These are phyloP conservation scores for Amphimallon solstitiale DNA, from an alignment of 2,888 invertebrate species.

Conservation along the genomic window DNA sequence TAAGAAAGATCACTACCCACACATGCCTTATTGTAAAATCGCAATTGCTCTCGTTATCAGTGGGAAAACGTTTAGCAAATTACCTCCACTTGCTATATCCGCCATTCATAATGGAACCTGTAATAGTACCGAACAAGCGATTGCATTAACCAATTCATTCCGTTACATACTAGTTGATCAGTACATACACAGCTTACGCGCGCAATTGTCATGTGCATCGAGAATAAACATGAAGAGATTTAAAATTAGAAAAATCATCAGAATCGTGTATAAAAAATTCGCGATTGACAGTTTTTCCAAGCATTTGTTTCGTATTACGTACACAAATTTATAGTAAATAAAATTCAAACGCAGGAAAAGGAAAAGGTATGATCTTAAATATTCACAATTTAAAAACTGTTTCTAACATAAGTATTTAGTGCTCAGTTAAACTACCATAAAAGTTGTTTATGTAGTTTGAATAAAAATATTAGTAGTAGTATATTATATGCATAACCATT, in stretches of 20 bases:
- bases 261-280: conserved; percentile 40
- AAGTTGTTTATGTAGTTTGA: too few relatives aligned
- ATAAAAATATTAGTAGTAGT: too few relatives aligned
- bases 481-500: too few relatives aligned
- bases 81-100: conserved; percentile 35
- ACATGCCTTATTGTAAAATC: background rate
- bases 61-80: conserved; percentile 20
- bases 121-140: conserved; percentile 8
- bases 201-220: background rate
- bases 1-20: background rate
- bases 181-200: background rate
- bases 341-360: background rate
- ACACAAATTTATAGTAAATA: conserved; percentile 35
- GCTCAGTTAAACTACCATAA: too few relatives aligned
- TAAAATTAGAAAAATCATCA: conserved; percentile 38
- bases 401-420: too few relatives aligned
- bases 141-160: conserved; percentile 28
- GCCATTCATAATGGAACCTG: conserved; percentile 23
- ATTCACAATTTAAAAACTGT: too few relatives aligned
- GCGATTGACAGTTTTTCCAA: conserved; percentile 34
- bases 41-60: conserved; percentile 15
- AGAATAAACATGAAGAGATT: conserved; percentile 39
- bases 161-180: conserved; percentile 11
- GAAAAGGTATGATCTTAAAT: background rate
- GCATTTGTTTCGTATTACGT: conserved; percentile 42